Evolutionary conservation across 2,113 vertebrate genomes (phyloP).

Genomic region (Rallus limicola): DNA sequence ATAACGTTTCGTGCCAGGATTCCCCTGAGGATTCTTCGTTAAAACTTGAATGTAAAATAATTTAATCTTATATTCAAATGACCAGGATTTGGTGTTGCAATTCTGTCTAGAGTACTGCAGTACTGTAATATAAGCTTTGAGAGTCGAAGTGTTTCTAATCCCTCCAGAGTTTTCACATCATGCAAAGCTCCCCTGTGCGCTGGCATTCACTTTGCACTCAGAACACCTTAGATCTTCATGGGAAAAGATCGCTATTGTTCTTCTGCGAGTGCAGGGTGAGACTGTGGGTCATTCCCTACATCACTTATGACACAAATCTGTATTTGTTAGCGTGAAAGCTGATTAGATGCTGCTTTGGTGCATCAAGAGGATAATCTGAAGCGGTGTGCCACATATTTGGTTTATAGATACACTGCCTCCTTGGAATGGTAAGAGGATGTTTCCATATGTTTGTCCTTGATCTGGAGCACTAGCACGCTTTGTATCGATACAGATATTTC

Average conservation of each 20-base stretch:
- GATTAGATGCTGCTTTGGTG: conserved; percentile 10
- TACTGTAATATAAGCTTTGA: not conserved
- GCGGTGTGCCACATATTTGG: not conserved
- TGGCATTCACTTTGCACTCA: not conserved
- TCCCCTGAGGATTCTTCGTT: not conserved
- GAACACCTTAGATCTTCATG: not conserved
- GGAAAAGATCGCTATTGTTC: not conserved
- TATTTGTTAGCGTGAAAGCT: not conserved
- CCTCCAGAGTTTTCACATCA: not conserved
- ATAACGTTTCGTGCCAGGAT: not conserved
- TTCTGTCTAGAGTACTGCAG: not conserved
- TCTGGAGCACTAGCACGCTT: not conserved
- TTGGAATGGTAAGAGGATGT: not conserved
- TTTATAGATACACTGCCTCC: not conserved
- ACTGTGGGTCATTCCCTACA: not conserved
- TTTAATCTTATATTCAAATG: not conserved
- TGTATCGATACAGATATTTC: not conserved
- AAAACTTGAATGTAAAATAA: not conserved
- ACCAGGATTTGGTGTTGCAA: not conserved
- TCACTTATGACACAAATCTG: not conserved
- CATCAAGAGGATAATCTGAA: conserved; percentile 4
- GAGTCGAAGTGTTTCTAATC: not conserved
- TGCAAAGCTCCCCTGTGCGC: not conserved
- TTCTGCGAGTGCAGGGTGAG: not conserved
- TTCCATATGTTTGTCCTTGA: not conserved